phyloP scores from a whole-genome alignment of 2,797 vertebrate genomes.

The Pogoniulus pusillus region DNA sequence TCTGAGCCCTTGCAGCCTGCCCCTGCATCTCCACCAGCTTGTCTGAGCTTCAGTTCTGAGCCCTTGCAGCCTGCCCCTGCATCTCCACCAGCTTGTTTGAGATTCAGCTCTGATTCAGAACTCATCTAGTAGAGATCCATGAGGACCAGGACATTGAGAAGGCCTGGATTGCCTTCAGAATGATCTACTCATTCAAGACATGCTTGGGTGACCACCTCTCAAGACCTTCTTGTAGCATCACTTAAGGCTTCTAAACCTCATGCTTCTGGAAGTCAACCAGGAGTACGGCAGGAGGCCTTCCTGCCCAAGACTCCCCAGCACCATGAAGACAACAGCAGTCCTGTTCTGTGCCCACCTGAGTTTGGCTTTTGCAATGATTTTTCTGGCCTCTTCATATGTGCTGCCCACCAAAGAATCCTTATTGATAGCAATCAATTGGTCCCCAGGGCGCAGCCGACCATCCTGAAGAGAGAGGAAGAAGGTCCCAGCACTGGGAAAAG shows the following conservation, averaged over 20 bases:
- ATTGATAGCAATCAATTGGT: slow-evolving; percentile 89
- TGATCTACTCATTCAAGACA: background rate
- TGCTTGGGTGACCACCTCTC: background rate
- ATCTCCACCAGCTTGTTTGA: too few relatives aligned
- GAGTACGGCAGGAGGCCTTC: background rate
- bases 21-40: too few relatives aligned
- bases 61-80: too few relatives aligned
- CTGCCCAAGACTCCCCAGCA: background rate
- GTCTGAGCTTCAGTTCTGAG: background rate
- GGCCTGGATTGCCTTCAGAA: background rate
- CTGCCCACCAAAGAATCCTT: slow-evolving; percentile 90
- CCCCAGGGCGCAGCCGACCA: slow-evolving; percentile 87
- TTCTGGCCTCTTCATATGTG: slow-evolving; percentile 88
- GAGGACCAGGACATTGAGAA: background rate
- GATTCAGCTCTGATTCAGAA: background rate
- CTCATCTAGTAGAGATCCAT: background rate
- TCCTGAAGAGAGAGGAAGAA: slow-evolving; percentile 75
- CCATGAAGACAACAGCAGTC: background rate
- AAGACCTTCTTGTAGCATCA: background rate
- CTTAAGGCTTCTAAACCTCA: background rate
- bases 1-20: too few relatives aligned
- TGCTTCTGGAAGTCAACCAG: background rate
- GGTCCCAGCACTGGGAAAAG: too few relatives aligned
- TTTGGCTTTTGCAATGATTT: slow-evolving; percentile 84
- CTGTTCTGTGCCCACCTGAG: slow-evolving; percentile 73